Conservation (phyloP, 1,140 invertebrate genomes). For the Pemphigus obesinymphae region DNA sequence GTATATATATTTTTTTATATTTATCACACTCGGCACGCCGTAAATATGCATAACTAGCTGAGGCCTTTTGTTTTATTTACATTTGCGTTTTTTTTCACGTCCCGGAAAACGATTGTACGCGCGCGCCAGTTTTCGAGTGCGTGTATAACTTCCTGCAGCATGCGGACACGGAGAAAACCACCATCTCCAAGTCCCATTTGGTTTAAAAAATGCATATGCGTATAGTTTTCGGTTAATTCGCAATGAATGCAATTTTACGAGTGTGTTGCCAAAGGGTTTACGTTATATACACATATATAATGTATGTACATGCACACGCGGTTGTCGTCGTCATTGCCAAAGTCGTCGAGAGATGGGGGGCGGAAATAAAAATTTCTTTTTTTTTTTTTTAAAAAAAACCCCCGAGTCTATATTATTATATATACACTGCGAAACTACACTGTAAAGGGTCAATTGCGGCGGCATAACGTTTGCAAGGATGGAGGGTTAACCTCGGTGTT, state of each 20-base stretch:
- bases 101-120: background rate
- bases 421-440: background rate
- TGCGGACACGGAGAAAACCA: too few relatives aligned
- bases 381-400: too few relatives aligned
- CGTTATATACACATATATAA: background rate
- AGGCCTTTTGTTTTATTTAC: background rate
- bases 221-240: background rate
- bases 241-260: background rate
- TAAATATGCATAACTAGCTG: background rate
- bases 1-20: background rate
- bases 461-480: background rate
- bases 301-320: background rate
- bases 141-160: background rate
- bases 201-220: constrained; percentile 5
- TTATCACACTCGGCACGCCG: background rate
- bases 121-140: background rate
- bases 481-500: constrained; percentile 36
- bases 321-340: background rate
- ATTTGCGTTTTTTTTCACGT: background rate
- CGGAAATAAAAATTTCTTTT: background rate
- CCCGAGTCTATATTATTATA: too few relatives aligned
- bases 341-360: background rate
- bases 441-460: constrained; percentile 19
- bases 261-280: background rate
- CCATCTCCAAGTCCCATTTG: background rate